Evolutionary conservation across 1,140 invertebrate genomes (phyloP).

Genomic region (Bombus waltoni): DNA sequence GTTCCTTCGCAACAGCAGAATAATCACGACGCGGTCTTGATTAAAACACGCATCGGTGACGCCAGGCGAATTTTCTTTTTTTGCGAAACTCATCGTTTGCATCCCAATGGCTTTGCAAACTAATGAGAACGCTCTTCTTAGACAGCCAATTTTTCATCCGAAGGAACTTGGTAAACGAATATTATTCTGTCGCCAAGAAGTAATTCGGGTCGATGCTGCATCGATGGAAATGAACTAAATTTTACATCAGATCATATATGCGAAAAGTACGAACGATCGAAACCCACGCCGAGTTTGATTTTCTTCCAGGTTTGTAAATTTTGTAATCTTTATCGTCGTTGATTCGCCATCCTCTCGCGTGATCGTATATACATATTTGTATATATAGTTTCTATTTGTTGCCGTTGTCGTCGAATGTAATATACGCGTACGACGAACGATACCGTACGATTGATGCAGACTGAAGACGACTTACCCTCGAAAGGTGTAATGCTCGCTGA

Average conservation of each 20-base stretch:
- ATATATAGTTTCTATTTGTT: neutral
- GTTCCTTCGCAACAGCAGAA: conserved; percentile 7
- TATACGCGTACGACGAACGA: neutral
- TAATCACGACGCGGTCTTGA: conserved; percentile 17
- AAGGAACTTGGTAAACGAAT: neutral
- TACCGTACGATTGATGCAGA: neutral
- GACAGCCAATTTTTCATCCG: neutral
- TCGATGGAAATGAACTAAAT: neutral
- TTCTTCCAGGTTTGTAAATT: neutral
- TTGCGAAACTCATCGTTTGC: no score
- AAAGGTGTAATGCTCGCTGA: neutral
- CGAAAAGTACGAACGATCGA: neutral
- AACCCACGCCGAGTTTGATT: neutral
- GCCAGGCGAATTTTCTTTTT: neutral
- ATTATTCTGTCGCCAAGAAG: neutral
- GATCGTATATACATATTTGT: neutral
- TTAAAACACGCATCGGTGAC: conserved; percentile 4
- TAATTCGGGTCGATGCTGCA: neutral
- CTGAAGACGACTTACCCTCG: neutral
- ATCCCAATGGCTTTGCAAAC: neutral
- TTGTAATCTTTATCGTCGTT: neutral
- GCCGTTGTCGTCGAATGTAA: neutral
- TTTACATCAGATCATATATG: neutral
- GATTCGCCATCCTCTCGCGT: neutral
- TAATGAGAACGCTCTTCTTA: neutral